Conservation (phyloP, 2,797 vertebrate species). For the Neosilurus mollespiculum region DNA sequence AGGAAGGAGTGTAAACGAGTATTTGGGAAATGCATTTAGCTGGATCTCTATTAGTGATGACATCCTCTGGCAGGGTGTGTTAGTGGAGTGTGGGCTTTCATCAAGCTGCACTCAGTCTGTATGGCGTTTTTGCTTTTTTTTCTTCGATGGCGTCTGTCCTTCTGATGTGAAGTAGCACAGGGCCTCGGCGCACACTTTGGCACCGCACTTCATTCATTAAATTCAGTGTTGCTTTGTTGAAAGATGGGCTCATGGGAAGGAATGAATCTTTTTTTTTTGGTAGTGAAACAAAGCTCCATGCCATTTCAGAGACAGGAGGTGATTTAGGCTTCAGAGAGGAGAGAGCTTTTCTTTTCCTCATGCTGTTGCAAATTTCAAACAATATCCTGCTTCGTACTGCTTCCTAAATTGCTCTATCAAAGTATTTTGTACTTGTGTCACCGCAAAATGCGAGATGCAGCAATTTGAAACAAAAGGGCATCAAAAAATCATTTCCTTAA, state of each 20-base stretch:
- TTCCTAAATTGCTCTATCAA: not conserved
- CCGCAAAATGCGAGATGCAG: no score
- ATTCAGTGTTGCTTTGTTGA: conserved; percentile 42
- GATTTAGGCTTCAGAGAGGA: conserved; percentile 5
- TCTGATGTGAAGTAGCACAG: conserved; percentile 40
- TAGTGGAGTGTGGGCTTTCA: conserved; percentile 29
- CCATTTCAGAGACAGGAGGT: conserved; percentile 20
- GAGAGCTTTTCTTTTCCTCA: conserved; percentile 15
- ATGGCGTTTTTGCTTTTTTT: conserved; percentile 19
- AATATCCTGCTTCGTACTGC: not conserved
- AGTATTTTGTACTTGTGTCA: not conserved
- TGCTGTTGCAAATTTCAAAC: conserved; percentile 1
- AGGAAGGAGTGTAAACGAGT: conserved; percentile 10
- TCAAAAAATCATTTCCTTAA: no score
- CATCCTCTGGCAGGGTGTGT: conserved; percentile 22
- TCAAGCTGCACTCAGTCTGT: conserved; percentile 19
- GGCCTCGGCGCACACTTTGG: conserved; percentile 30
- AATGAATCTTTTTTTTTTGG: conserved; percentile 15
- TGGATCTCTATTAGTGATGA: conserved; percentile 45
- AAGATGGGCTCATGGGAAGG: conserved; percentile 40
- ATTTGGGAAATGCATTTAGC: conserved; percentile 38
- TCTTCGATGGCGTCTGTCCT: conserved; percentile 17
- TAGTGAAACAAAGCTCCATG: conserved; percentile 44
- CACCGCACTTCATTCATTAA: conserved; percentile 49
- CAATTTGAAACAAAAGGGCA: no score